phyloP scores from a whole-genome alignment of 1,140 invertebrate species.

The Musca vetustissima region DNA sequence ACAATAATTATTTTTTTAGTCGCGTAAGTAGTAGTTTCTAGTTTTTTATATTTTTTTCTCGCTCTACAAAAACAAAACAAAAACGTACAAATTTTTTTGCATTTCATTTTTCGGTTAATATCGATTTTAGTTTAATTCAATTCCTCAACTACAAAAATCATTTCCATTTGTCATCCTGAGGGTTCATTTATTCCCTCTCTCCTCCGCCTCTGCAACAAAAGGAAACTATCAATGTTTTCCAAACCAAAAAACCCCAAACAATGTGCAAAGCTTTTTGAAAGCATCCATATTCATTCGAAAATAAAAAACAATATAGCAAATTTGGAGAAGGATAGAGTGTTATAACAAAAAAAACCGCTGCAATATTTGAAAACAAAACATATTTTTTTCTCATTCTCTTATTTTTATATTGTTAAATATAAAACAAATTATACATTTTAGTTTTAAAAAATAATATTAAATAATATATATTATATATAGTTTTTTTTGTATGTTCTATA shows the following conservation, averaged over 20 bases:
- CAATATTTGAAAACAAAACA: slow-evolving; percentile 2
- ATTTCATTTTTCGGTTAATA: slow-evolving; percentile 13
- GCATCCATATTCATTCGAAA: too few relatives aligned
- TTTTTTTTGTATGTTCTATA: neutral
- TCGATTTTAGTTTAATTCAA: slow-evolving; percentile 18
- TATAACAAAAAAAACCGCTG: neutral
- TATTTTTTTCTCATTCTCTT: too few relatives aligned
- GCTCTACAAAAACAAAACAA: neutral
- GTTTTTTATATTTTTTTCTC: neutral
- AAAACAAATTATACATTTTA: too few relatives aligned
- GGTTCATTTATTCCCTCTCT: neutral
- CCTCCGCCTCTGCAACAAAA: neutral
- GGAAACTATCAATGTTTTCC: neutral
- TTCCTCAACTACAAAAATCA: neutral
- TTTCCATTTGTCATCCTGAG: neutral
- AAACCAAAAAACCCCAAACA: neutral
- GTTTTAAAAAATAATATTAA: too few relatives aligned
- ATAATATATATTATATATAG: neutral
- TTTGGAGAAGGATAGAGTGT: slow-evolving; percentile 21
- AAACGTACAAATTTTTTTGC: slow-evolving; percentile 25
- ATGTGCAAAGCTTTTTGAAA: too few relatives aligned
- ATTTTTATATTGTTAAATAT: neutral
- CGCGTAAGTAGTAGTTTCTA: too few relatives aligned
- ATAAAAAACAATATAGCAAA: neutral
- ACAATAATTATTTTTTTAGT: neutral